phyloP scores from a whole-genome alignment of 2,113 vertebrate genomes.

The Polypterus senegalus region DNA sequence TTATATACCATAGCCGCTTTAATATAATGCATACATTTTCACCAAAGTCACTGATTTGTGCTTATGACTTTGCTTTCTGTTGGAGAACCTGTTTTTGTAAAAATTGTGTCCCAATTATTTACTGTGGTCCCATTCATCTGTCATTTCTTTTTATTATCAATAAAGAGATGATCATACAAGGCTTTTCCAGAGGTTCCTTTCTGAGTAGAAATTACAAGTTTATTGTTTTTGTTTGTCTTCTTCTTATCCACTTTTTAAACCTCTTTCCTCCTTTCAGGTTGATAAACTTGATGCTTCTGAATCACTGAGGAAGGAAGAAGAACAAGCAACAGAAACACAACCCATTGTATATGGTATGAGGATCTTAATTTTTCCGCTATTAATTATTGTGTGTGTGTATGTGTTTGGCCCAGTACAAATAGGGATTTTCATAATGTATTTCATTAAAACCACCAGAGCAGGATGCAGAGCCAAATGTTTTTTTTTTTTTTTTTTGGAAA shows the following conservation, averaged over 20 bases:
- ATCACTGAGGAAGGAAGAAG: conserved; percentile 95
- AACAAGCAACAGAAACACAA: conserved; percentile 94
- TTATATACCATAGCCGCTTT: too few relatives aligned
- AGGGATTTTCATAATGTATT: too few relatives aligned
- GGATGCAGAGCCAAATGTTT: too few relatives aligned
- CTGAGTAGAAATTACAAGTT: background rate
- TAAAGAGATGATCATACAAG: conserved; percentile 20
- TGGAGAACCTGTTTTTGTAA: too few relatives aligned
- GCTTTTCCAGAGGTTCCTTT: conserved; percentile 17
- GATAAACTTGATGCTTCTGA: conserved; percentile 96
- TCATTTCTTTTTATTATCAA: conserved; percentile 47
- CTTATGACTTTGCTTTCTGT: too few relatives aligned
- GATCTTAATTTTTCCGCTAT: background rate
- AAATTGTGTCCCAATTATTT: conserved; percentile 1
- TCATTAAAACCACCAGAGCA: too few relatives aligned
- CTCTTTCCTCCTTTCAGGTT: conserved; percentile 54
- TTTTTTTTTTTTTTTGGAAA: too few relatives aligned
- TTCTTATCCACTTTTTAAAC: conserved; percentile 9
- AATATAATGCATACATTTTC: too few relatives aligned
- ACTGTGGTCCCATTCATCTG: conserved; percentile 60
- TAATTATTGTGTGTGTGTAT: too few relatives aligned
- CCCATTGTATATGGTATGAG: conserved; percentile 93
- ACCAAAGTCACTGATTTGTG: too few relatives aligned
- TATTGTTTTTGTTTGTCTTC: background rate
- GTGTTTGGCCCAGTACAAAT: too few relatives aligned